Evolutionary conservation across 2,888 invertebrate genomes (phyloP), one percentile per base, ranked within the genome.

Genomic region (Clepsis dumicolana): DNA sequence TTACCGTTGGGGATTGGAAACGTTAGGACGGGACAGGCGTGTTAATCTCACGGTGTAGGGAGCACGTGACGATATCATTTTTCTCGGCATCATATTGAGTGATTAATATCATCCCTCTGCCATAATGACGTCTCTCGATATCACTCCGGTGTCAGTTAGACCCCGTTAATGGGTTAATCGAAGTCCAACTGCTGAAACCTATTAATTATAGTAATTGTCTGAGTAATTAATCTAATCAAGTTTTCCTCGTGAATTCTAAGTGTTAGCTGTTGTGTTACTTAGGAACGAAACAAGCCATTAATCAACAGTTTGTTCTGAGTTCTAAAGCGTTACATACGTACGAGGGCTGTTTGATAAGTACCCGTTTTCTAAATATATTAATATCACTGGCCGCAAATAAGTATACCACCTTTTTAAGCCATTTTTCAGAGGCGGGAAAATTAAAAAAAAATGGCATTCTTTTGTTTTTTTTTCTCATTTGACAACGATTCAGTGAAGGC

Each of bases 51-150:
- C 84, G 81, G 84, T 89, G 92, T 91, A 92, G 83, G 78, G 84
- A 89, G 80, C 92, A 92, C 88, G 88, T 91, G 92, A 91, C 90
- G 91, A 87, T 90, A 90, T 89, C 91, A 91, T 91, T 92, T 90
- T 90, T 87, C 88, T 78, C 84, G 76, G 85, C 84, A 87, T 89
- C 87, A 87, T 88, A 89, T 90, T 82, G 78, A 83, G 84, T 90
- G 91, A 93, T 93, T 92, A 93, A 92, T 93, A 92, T 89, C 88
- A 83, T 85, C 85, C 86, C 89, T 90, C 83, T 84, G 77, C 81
- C 81, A 77, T 87, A 88, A 88, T 86, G 86, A 84, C 87, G 83
- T 78, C 78, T 81, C 74, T 82, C 83, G 80, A 84, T 88, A 85
- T 85, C 81, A 75, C 77, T 75, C 68, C 54, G 59, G 56, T 65